Evolutionary conservation across 2,113 vertebrate species (phyloP).

Genomic region (Oreotrochilus melanogaster): DNA sequence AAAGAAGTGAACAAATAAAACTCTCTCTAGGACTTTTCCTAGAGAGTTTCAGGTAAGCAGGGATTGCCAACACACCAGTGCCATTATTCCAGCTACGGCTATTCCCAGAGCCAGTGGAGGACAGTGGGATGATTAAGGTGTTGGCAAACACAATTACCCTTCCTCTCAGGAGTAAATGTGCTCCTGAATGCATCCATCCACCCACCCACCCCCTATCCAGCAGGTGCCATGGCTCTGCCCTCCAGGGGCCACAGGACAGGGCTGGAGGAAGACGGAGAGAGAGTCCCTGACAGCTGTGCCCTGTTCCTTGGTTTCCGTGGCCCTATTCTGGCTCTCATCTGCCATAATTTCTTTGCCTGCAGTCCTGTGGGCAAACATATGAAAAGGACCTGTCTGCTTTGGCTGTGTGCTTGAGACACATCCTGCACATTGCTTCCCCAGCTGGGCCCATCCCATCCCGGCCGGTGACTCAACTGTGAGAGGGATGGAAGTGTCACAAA

Average conservation of each 20-base stretch:
- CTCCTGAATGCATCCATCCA: background rate
- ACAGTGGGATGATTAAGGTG: background rate
- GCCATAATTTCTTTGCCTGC: background rate
- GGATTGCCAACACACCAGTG: background rate
- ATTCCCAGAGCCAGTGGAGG: background rate
- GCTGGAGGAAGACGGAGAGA: background rate
- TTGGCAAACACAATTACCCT: background rate
- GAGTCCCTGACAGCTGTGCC: background rate
- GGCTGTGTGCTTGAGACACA: conserved; percentile 38
- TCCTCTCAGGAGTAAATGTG: background rate
- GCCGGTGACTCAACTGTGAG: conserved; percentile 42
- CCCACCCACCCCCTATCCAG: background rate
- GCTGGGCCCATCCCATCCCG: conserved; percentile 55
- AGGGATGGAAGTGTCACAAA: conserved; percentile 42
- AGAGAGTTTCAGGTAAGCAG: background rate
- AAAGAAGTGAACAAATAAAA: background rate
- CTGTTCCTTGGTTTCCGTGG: background rate
- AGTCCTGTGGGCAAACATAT: background rate
- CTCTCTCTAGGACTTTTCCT: background rate
- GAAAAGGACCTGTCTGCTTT: conserved; percentile 1
- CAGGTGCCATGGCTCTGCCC: background rate
- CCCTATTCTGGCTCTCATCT: background rate
- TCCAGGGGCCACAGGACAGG: accelerated
- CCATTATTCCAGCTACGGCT: background rate
- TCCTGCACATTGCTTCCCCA: conserved; percentile 64